Base-by-base conservation (phyloP, 2,888 invertebrate genomes). In the Catocala nupta region DNA sequence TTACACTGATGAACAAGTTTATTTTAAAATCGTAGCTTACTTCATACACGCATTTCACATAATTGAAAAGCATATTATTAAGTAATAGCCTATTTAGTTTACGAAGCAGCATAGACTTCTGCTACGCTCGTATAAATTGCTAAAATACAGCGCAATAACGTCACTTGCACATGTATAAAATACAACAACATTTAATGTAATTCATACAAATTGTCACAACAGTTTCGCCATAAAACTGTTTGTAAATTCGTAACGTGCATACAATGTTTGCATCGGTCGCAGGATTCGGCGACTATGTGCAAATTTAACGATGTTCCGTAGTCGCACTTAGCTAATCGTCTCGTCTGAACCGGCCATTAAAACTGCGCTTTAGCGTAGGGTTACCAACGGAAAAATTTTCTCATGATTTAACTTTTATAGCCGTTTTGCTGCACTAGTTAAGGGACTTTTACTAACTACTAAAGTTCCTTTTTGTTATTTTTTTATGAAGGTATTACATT, bases 361-460 rank as follows among this genome's bases (percentile, higher is more conserved):
- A 25, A 52, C 51, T 34, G 16, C 10, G n/a, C 10, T 42, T 59
- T 12, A 36, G 13, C 43, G 13, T 61, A 16, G 36, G 33, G 33
- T 39, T 7, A 48, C 33, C 56, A 48, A 33, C 57, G 34, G 16
- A 9, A 8, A 56, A 63, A 48, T 68, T 71, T 63, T 59, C 58
- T 16, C 51, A 55, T 53, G 47, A 55, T 54, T 68, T 45, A 75
- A 63, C 58, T 72, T 75, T 54, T 25, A 68, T 71, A 53, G 52
- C 52, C 43, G 48, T 1, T 62, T 68, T 64, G 54, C 68, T 68
- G 59, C 42, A 25, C 33, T 48, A n/a, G 42, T 36, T 34, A 11
- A n/a, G 25, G 5, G 48, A 53, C 47, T 53, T 53, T 39, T 48
- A 47, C 42, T 47, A 33, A 48, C 42, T 48, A 43, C 12, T 5